phyloP scores from a whole-genome alignment of 2,888 invertebrate genomes.

The Ypsolopha scabrella region DNA sequence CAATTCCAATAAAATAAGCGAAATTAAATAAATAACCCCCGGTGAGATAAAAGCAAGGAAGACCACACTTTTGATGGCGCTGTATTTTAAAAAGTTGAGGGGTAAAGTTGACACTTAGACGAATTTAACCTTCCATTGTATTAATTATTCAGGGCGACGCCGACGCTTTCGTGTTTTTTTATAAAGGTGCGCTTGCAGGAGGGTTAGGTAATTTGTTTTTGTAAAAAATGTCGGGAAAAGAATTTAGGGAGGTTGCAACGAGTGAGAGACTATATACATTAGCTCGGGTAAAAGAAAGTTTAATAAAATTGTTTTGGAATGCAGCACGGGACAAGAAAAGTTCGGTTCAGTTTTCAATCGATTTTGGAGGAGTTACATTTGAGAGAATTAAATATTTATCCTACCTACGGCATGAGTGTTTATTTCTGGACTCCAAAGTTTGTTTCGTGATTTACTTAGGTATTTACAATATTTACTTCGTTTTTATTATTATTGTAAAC shows the following conservation, averaged over 20 bases:
- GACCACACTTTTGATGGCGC: conserved; percentile 64
- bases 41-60: conserved; percentile 48
- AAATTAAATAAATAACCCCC: conserved; percentile 65
- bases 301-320: conserved; percentile 63
- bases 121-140: conserved; percentile 69
- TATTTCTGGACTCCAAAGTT: too few species aligned
- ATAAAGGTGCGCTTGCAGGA: conserved; percentile 52
- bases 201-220: conserved; percentile 62
- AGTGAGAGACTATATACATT: conserved; percentile 29
- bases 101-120: conserved; percentile 63
- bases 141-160: conserved; percentile 67
- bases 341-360: conserved; percentile 42
- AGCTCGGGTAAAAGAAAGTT: conserved; percentile 45
- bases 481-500: too few species aligned
- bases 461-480: too few species aligned
- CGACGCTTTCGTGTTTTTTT: conserved; percentile 49
- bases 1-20: conserved; percentile 61
- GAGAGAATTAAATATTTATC: too few species aligned
- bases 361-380: conserved; percentile 17
- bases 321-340: conserved; percentile 51
- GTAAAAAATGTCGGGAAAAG: conserved; percentile 43
- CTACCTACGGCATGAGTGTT: too few species aligned
- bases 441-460: too few species aligned
- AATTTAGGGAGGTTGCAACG: conserved; percentile 55
- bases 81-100: conserved; percentile 64